A percentile compares a stretch with the other conserved stretches of the same genome.
Conservation (phyloP, 2,113 vertebrate genomes). For the Odontophorus gujanensis region DNA sequence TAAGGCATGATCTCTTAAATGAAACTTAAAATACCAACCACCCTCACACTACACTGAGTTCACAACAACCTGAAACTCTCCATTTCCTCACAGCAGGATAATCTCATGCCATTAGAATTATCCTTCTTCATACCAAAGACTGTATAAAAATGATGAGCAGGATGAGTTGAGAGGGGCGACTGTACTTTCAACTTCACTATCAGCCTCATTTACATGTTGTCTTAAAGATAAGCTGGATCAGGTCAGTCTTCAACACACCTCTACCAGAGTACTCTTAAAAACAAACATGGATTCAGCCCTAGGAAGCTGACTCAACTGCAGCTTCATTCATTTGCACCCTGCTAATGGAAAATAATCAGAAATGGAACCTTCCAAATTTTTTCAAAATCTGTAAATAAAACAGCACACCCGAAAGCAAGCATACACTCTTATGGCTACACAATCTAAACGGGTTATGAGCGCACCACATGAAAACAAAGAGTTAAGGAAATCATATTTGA, state of each 20-base stretch:
- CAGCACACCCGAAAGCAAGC: background rate
- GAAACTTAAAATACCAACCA: background rate
- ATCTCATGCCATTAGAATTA: background rate
- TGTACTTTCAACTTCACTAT: background rate
- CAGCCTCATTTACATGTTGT: background rate
- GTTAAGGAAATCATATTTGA: background rate
- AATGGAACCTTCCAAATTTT: background rate
- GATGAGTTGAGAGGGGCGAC: background rate
- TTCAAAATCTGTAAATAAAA: background rate
- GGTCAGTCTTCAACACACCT: background rate
- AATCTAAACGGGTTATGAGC: background rate
- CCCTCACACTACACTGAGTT: background rate
- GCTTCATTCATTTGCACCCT: background rate
- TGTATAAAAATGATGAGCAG: background rate
- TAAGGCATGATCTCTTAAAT: background rate
- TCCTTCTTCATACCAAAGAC: background rate
- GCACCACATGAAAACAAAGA: background rate
- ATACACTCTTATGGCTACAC: background rate
- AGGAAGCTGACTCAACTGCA: background rate
- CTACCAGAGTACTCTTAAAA: background rate
- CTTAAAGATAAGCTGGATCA: background rate
- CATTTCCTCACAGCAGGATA: background rate
- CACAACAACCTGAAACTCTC: background rate
- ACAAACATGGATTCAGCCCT: background rate
- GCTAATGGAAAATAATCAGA: background rate